Evolutionary conservation across 2,797 vertebrate genomes (phyloP).

Genomic region (Eospalax fontanierii): DNA sequence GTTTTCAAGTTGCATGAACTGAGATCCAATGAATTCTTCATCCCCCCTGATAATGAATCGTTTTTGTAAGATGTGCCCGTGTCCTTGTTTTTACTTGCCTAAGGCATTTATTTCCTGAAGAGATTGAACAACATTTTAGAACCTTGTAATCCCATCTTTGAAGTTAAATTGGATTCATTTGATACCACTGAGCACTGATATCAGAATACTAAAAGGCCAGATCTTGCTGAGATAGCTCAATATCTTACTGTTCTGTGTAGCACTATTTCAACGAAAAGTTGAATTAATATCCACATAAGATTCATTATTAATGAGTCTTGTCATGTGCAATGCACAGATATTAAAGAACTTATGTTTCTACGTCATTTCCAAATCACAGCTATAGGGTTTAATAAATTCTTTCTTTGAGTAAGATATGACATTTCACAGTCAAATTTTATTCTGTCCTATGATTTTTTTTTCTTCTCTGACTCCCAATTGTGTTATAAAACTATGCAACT

Average conservation of each 20-base stretch:
- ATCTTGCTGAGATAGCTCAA: constrained; percentile 68
- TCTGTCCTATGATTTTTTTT: neutral
- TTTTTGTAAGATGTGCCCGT: constrained; percentile 51
- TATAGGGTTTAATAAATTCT: neutral
- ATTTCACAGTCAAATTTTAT: constrained; percentile 33
- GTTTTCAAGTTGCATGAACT: constrained; percentile 70
- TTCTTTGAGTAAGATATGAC: constrained; percentile 25
- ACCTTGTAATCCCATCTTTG: neutral
- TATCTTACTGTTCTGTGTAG: neutral
- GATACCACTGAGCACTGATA: constrained; percentile 41
- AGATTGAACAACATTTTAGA: constrained; percentile 38
- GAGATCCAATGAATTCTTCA: constrained; percentile 59
- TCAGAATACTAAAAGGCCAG: constrained; percentile 43
- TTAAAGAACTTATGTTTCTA: constrained; percentile 18
- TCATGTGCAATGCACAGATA: constrained; percentile 25
- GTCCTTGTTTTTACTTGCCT: constrained; percentile 72
- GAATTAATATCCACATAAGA: neutral
- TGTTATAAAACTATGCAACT: constrained; percentile 12
- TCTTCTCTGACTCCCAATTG: neutral
- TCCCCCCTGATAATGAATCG: constrained; percentile 15
- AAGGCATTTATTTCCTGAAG: constrained; percentile 40
- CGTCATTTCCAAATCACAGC: constrained; percentile 37
- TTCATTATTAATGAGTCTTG: constrained; percentile 44
- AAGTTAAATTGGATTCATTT: neutral
- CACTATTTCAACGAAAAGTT: constrained; percentile 30